phyloP scores from a whole-genome alignment of 2,113 vertebrate genomes.

The Cinclus mexicanus region DNA sequence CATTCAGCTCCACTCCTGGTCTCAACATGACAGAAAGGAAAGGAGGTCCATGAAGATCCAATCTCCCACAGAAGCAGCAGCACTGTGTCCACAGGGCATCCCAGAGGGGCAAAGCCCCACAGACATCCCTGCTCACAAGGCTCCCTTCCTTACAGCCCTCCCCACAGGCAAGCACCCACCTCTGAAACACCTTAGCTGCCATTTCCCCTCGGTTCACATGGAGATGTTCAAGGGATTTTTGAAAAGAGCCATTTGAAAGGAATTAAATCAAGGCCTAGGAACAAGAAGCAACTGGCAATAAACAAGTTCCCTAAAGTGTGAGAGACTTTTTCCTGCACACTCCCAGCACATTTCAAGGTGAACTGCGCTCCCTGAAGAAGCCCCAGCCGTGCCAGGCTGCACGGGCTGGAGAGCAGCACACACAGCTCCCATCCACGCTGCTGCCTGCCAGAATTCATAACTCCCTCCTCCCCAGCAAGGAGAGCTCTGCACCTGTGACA shows the following conservation, averaged over 20 bases:
- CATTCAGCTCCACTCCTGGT: neutral
- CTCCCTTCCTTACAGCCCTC: neutral
- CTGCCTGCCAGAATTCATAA: neutral
- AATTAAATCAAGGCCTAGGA: slow-evolving; percentile 28
- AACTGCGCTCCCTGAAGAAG: slow-evolving; percentile 34
- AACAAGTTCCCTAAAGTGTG: slow-evolving; percentile 15
- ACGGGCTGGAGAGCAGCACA: neutral
- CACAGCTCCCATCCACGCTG: neutral
- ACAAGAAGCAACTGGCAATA: slow-evolving; percentile 12
- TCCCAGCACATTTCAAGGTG: slow-evolving; percentile 58
- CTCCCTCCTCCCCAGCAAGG: neutral
- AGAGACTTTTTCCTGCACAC: neutral
- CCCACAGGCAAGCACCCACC: neutral
- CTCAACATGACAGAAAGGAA: neutral
- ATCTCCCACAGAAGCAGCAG: neutral
- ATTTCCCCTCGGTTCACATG: neutral
- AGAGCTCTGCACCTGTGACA: rapidly evolving
- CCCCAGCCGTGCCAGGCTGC: neutral
- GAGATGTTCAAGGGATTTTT: neutral
- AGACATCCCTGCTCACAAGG: neutral
- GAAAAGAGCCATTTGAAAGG: neutral
- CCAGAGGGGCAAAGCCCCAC: neutral
- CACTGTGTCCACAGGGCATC: neutral
- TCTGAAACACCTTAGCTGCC: neutral
- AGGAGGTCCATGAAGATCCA: neutral